Conservation (phyloP, 2,113 vertebrate species). For the Lepidothrix coronata region DNA sequence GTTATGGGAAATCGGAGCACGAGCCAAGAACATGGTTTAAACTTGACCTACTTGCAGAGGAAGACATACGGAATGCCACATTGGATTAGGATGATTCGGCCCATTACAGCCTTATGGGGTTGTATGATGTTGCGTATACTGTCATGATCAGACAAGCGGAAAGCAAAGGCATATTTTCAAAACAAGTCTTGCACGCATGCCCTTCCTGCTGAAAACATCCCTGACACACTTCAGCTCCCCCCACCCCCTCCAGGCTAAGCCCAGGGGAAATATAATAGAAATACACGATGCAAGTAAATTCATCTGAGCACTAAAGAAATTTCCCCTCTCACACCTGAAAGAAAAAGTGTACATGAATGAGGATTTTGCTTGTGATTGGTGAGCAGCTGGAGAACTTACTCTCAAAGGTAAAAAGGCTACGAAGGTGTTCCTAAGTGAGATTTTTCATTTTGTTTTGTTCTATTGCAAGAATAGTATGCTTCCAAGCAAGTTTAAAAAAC, state of each 20-base stretch:
- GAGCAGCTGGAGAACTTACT: background rate
- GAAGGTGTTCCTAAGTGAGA: rapidly evolving
- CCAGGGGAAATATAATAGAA: conserved; percentile 21
- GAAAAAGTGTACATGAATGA: background rate
- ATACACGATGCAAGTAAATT: background rate
- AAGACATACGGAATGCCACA: conserved; percentile 80
- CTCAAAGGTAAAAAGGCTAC: background rate
- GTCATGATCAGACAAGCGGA: conserved; percentile 79
- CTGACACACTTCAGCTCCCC: background rate
- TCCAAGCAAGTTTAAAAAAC: background rate
- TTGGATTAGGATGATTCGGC: conserved; percentile 78
- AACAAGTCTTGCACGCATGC: conserved; percentile 71
- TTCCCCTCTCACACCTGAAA: background rate
- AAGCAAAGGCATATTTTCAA: conserved; percentile 78
- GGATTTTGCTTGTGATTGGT: background rate
- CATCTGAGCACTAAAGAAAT: background rate
- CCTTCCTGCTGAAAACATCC: conserved; percentile 46
- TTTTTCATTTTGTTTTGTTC: background rate
- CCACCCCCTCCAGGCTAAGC: background rate
- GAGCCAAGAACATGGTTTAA: conserved; percentile 70
- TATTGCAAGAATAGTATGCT: background rate
- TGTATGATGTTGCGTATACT: conserved; percentile 62
- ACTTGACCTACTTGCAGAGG: conserved; percentile 88
- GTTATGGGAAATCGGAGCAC: conserved; percentile 55
- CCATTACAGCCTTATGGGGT: conserved; percentile 76